Base-by-base conservation (phyloP, 2,797 vertebrate genomes). In the Esox masquinongy region DNA sequence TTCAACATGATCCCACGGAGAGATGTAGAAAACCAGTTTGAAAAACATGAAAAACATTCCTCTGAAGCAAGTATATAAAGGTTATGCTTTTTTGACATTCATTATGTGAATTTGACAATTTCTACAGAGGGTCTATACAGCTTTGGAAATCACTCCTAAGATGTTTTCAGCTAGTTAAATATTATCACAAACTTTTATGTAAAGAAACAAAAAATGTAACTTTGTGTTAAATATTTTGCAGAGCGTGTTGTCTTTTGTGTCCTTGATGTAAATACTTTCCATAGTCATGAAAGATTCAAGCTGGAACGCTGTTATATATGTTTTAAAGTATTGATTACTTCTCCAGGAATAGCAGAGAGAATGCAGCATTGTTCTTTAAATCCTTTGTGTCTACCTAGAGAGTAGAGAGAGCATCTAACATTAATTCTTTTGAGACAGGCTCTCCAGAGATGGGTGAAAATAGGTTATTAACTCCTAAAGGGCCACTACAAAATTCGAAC, bases 261-360 rank as follows among this genome's bases (percentile, higher is more conserved):
- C 72, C 77, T 74, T 63, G n/a, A 76, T 61, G 74, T 75, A 29
- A 77, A 69, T 73, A 43, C 47, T 49, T 73, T 66, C 72, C 74
- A 66, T 70, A 56, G 67, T 61, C 77, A 81, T 84, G 61, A 83
- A 80, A 77, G 78, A 77, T 82, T 84, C 71, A 83, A 51, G 5
- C 8, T 50, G 43, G n/a, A 70, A 51, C 49, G 34, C 4, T 8
- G 7, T 22, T 47, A 24, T 31, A 24, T 3, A 49, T 53, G 49
- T 22, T 31, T 68, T 75, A 34, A 75, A 75, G 24, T 51, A 68
- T 66, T 74, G 61, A 72, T 67, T 78, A 75, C 50, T n/a, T 68
- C 29, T 64, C 39, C 16, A 19, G n/a, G 36, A 56, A 75, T 68
- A 69, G 72, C 39, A 31, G 17, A 47, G 34, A 56, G 5, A 79